phyloP scores from a whole-genome alignment of 2,888 invertebrate genomes.

The Gortyna flavago region DNA sequence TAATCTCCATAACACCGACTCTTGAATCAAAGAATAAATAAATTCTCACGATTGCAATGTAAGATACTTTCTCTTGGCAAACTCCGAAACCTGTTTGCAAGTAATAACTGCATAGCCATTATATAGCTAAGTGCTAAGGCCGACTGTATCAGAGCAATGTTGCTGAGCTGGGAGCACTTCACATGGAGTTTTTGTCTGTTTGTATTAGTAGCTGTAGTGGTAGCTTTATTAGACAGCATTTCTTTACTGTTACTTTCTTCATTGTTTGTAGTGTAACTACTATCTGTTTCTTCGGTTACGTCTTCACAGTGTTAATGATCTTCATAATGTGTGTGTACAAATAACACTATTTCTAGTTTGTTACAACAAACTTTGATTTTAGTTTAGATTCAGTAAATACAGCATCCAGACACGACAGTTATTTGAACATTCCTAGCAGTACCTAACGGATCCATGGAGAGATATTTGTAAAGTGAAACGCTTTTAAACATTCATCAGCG shows the following conservation, averaged over 20 bases:
- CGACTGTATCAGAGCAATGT: slow-evolving; percentile 47
- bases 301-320: not conserved
- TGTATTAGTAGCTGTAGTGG: slow-evolving; percentile 14
- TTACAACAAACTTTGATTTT: not conserved
- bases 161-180: slow-evolving; percentile 34
- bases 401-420: not conserved
- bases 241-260: slow-evolving; percentile 12
- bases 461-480: slow-evolving; percentile 38
- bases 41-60: slow-evolving; percentile 47
- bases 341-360: not conserved
- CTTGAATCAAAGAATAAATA: slow-evolving; percentile 50
- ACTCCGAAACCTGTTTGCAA: slow-evolving; percentile 62
- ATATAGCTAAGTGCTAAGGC: slow-evolving; percentile 43
- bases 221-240: slow-evolving; percentile 23
- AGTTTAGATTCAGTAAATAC: not conserved
- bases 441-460: slow-evolving; percentile 10
- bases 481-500: slow-evolving; percentile 46
- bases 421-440: slow-evolving; percentile 19
- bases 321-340: not conserved
- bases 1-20: slow-evolving; percentile 32
- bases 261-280: not conserved
- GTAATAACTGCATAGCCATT: slow-evolving; percentile 55
- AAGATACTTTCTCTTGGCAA: slow-evolving; percentile 66
- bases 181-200: slow-evolving; percentile 19
- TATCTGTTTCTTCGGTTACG: slow-evolving; percentile 9